phyloP scores from a whole-genome alignment of 1,140 invertebrate genomes.

The Stegodyphus dumicola region DNA sequence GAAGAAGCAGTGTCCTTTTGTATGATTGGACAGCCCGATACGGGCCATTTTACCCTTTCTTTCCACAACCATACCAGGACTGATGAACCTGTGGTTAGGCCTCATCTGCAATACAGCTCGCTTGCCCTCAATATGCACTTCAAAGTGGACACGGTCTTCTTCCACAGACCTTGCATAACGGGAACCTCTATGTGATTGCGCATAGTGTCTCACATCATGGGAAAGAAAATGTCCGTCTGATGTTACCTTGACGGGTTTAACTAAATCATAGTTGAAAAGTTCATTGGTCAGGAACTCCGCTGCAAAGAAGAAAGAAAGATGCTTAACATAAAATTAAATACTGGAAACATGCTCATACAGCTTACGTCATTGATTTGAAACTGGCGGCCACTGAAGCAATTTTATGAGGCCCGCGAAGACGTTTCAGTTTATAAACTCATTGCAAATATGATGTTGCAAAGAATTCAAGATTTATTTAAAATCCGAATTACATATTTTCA shows the following conservation, averaged over 20 bases:
- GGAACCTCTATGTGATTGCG: neutral
- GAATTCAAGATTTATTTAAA: too few species aligned
- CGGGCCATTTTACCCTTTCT: slow-evolving; percentile 66
- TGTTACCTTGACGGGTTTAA: slow-evolving; percentile 30
- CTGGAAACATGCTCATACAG: too few species aligned
- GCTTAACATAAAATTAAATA: too few species aligned
- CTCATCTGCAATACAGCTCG: neutral
- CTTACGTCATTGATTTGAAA: too few species aligned
- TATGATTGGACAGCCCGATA: slow-evolving; percentile 71
- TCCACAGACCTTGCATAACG: neutral
- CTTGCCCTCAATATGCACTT: slow-evolving; percentile 6
- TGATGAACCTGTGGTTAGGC: slow-evolving; percentile 76
- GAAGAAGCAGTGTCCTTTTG: slow-evolving; percentile 78
- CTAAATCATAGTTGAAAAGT: slow-evolving; percentile 7
- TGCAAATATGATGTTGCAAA: too few species aligned
- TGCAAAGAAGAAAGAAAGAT: neutral
- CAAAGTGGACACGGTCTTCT: neutral
- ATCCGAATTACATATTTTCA: too few species aligned
- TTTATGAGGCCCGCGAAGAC: too few species aligned
- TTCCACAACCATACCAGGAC: slow-evolving; percentile 79
- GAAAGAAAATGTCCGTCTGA: slow-evolving; percentile 16
- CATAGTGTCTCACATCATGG: slow-evolving; percentile 21
- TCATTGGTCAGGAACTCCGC: slow-evolving; percentile 26
- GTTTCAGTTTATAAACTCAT: too few species aligned
- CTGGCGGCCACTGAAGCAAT: too few species aligned